These are phyloP conservation scores for Herminia tarsipennalis DNA, from an alignment of 2,888 invertebrate genomes.

Conservation along the genomic window DNA sequence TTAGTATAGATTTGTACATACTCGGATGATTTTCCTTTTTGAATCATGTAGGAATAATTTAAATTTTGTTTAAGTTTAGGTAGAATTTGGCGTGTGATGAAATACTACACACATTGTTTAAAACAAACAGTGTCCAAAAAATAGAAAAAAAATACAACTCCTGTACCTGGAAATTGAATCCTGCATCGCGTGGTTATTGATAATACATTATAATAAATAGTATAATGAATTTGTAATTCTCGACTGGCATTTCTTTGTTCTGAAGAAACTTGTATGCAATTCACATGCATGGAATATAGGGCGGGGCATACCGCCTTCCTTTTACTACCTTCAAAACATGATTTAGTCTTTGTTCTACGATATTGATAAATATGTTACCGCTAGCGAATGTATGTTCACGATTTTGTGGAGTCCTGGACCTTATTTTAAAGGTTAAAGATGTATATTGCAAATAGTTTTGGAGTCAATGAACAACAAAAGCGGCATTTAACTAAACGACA, in stretches of 20 bases:
- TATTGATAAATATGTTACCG: slow-evolving; percentile 35
- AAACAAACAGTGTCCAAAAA: too few species aligned
- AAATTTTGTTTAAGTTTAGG: too few species aligned
- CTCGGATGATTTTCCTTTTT: too few species aligned
- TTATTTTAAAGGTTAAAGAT: slow-evolving; percentile 29
- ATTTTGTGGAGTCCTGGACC: slow-evolving; percentile 26
- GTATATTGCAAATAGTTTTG: slow-evolving; percentile 9
- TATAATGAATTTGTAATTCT: background rate
- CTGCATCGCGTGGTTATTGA: too few species aligned
- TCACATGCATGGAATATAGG: slow-evolving; percentile 29
- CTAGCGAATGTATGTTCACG: slow-evolving; percentile 47
- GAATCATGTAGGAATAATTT: too few species aligned
- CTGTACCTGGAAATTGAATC: too few species aligned
- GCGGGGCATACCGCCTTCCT: slow-evolving; percentile 39
- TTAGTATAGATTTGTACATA: too few species aligned
- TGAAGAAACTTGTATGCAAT: slow-evolving; percentile 11
- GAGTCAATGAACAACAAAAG: background rate
- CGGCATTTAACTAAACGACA: too few species aligned
- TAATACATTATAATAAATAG: too few species aligned
- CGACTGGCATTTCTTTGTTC: slow-evolving; percentile 32
- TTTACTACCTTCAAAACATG: slow-evolving; percentile 37
- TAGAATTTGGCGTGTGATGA: too few species aligned
- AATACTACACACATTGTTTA: too few species aligned
- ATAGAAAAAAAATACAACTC: too few species aligned
- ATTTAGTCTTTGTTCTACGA: slow-evolving; percentile 46